These are phyloP conservation scores for Passer montanus DNA, from an alignment of 2,113 vertebrate genomes.

Conservation along the genomic window DNA sequence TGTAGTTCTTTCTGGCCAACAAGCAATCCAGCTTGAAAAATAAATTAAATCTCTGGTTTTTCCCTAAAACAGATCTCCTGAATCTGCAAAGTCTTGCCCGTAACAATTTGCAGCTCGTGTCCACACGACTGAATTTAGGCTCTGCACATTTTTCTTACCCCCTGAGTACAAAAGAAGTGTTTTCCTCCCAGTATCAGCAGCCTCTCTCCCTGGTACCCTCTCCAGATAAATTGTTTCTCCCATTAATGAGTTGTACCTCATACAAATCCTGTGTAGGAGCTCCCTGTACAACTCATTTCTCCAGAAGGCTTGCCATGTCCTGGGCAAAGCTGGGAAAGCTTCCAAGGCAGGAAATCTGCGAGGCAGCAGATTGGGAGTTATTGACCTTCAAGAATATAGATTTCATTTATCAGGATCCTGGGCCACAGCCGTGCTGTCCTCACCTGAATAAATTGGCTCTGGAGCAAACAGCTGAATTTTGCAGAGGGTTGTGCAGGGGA, in stretches of 20 bases:
- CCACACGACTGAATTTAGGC: neutral
- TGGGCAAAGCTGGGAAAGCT: conserved; percentile 50
- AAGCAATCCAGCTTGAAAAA: neutral
- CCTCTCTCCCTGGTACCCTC: neutral
- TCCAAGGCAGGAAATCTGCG: conserved; percentile 50
- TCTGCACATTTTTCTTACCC: neutral
- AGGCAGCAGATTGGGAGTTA: conserved; percentile 58
- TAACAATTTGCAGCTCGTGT: neutral
- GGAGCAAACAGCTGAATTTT: neutral
- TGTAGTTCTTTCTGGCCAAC: neutral
- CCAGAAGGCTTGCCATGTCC: conserved; percentile 43
- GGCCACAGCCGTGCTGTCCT: neutral
- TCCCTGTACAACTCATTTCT: conserved; percentile 38
- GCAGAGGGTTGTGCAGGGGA: neutral
- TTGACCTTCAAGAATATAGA: conserved; percentile 54
- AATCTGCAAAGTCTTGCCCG: neutral
- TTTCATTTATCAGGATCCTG: conserved; percentile 48
- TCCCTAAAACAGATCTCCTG: neutral
- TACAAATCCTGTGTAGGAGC: conserved; percentile 15
- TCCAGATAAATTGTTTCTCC: conserved; percentile 23
- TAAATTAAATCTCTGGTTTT: neutral
- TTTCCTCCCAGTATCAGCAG: neutral
- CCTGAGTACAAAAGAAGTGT: neutral
- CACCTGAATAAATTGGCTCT: conserved; percentile 23
- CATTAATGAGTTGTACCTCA: conserved; percentile 31